Evolutionary conservation across 2,888 invertebrate species (phyloP).

Genomic region (Ditula angustiorana): DNA sequence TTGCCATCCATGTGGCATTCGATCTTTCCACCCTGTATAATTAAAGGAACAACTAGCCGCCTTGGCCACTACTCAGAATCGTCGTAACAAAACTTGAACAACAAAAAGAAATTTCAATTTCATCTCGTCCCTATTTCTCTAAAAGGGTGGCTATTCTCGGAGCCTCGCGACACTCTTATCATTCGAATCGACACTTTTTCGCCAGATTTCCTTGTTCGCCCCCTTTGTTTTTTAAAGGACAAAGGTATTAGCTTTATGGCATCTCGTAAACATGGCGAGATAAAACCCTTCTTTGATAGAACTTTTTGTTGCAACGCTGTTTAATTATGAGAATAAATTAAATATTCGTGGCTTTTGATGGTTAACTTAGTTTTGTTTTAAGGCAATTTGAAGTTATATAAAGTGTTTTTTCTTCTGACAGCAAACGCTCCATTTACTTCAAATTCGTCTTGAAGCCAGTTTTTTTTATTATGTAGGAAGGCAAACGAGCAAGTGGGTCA

Average conservation of each 20-base stretch:
- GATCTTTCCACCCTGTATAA: too few relatives aligned
- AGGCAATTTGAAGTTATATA: too few relatives aligned
- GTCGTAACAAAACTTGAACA: too few relatives aligned
- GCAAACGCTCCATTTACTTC: too few relatives aligned
- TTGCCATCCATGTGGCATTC: too few relatives aligned
- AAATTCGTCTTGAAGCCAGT: too few relatives aligned
- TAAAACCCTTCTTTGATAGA: constrained; percentile 51
- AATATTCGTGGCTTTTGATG: constrained; percentile 16
- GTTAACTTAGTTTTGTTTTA: constrained; percentile 11
- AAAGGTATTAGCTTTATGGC: constrained; percentile 71
- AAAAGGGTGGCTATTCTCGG: constrained; percentile 10
- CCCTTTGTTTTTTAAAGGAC: constrained; percentile 56
- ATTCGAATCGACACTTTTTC: constrained; percentile 42
- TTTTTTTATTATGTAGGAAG: too few relatives aligned
- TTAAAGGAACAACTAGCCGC: too few relatives aligned
- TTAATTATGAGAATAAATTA: constrained; percentile 38
- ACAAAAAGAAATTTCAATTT: neutral
- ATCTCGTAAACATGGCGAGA: constrained; percentile 67
- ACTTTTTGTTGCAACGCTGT: constrained; percentile 29
- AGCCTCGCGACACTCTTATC: constrained; percentile 32
- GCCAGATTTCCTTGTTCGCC: constrained; percentile 50
- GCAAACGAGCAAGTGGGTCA: too few relatives aligned
- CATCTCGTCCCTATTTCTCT: too few relatives aligned
- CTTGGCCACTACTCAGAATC: too few relatives aligned
- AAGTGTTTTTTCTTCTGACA: too few relatives aligned